Percentiles rank a stretch among this genome's conserved stretches.
Conservation (phyloP, 2,113 vertebrate genomes). For the Ptilonorhynchus violaceus region DNA sequence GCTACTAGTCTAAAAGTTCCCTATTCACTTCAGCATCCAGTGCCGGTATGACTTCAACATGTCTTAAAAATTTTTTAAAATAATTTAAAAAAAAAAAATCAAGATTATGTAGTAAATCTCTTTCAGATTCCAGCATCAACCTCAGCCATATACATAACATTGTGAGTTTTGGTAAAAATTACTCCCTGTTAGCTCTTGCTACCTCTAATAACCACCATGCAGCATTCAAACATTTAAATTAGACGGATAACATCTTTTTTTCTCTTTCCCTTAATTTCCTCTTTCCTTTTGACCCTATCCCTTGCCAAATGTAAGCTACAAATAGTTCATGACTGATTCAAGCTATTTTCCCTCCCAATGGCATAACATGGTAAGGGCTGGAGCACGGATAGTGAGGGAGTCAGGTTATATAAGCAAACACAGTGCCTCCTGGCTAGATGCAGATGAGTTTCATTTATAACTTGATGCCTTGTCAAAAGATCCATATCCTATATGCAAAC, state of each 20-base stretch:
- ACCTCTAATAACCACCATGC: not conserved
- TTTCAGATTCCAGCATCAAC: not conserved
- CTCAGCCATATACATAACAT: not conserved
- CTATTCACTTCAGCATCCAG: not conserved
- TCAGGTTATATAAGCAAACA: not conserved
- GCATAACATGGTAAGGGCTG: not conserved
- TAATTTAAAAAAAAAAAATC: too few relatives aligned
- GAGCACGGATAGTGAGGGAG: not conserved
- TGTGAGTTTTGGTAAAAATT: not conserved
- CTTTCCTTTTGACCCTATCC: not conserved
- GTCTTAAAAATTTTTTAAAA: too few relatives aligned
- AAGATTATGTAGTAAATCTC: not conserved
- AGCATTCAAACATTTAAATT: not conserved
- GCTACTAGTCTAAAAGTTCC: not conserved
- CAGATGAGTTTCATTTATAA: constrained; percentile 2
- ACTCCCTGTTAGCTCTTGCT: not conserved
- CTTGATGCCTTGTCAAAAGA: not conserved
- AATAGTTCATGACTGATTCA: not conserved
- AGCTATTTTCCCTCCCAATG: not conserved
- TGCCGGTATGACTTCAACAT: not conserved
- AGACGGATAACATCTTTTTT: not conserved
- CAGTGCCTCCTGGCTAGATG: not conserved
- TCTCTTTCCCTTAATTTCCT: not conserved
- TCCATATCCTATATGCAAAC: not conserved
- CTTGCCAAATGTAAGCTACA: not conserved